Evolutionary conservation across 2,797 vertebrate genomes (phyloP), one percentile per base, ranked within the genome.

Genomic region (Pristis pectinata): DNA sequence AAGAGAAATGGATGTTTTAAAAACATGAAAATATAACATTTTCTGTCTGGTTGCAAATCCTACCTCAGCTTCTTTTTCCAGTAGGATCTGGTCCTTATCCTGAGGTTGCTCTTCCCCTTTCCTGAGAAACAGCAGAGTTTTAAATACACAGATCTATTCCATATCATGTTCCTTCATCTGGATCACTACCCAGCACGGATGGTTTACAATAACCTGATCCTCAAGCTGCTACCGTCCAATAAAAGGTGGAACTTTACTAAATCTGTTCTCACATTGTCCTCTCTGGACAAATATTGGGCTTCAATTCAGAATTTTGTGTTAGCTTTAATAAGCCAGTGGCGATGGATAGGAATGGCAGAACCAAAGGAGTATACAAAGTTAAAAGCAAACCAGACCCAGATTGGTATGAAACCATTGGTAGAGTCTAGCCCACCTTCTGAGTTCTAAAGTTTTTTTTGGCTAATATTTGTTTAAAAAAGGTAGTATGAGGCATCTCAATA

Each of bases 11-110:
- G 15, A 30, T 72, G 19, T 93, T 49, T 44, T 19, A n/a, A 30
- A 49, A 49, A 30, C n/a, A 27, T 64, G 89, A 37, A 53, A 93
- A 5, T 70, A 27, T 49, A 13, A 37, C 7, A 53, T 76, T 76
- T 94, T 67, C 30, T 53, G 30, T 56, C 34, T 44, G 15, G 8
- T 64, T 13, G 22, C 17, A 83, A 76, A 44, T 82, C 96, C 96
- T 96, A 99, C 99, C 98, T 99, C 99, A 95, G 99, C 99, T 97
- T 99, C 99, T 97, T 99, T 99, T 97, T 99, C 99, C 96, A 97
- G 98, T 76, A 99, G 97, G 96, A 99, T 99, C 95, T 99, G 98
- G 95, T 99, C 99, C 97, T 99, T 99, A 96, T 99, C 98, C 97
- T 99, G 98, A 0, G 77, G 77, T 44, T 98, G 98, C 96, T 99